Evolutionary conservation across 2,797 vertebrate genomes (phyloP), one percentile per base, ranked within the genome.

Genomic region (Neosilurus mollespiculum): DNA sequence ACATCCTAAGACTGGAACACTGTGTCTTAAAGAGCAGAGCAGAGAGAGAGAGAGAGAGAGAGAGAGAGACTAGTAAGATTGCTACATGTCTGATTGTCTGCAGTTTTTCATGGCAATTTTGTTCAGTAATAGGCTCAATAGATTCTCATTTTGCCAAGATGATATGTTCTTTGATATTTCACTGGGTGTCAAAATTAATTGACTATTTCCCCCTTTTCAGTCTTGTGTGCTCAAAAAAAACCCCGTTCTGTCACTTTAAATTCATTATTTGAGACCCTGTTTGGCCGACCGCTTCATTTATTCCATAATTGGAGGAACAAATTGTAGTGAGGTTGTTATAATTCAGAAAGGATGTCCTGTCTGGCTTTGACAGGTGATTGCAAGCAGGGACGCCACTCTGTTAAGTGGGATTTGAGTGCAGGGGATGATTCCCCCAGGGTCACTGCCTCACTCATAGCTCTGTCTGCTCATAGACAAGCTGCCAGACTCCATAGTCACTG

Each of bases 341-440:
- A 87, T 87, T 84, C 75, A 82, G 76, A 24, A 80, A 67, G 51
- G 86, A 79, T 62, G 69, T 54, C 78, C 81, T 62, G 64, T 81
- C 78, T 83, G 78, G 26, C 30, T 85, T 77, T 87, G 88, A 87
- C 86, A 86, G 88, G 83, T 85, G 81, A 87, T 81, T 82, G 80
- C 30, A n/a, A 71, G 71, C 71, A 62, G 80, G 30, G 18, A 59
- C 66, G 66, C 51, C 20, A 76, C 80, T 59, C 67, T 81, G 79
- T 84, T 75, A 85, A 87, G 84, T 87, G 80, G 88, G 82, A 87
- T 77, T 81, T 87, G 83, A 80, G 84, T 72, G 84, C 72, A 73
- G 83, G 80, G 70, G 72, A 65, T 78, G 80, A 79, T 86, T 88
- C 81, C 86, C 87, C 80, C 81, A 22, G 84, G 85, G 83, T 77